Evolutionary conservation across 1,140 invertebrate genomes (phyloP).

Genomic region (Drosophila littoralis): DNA sequence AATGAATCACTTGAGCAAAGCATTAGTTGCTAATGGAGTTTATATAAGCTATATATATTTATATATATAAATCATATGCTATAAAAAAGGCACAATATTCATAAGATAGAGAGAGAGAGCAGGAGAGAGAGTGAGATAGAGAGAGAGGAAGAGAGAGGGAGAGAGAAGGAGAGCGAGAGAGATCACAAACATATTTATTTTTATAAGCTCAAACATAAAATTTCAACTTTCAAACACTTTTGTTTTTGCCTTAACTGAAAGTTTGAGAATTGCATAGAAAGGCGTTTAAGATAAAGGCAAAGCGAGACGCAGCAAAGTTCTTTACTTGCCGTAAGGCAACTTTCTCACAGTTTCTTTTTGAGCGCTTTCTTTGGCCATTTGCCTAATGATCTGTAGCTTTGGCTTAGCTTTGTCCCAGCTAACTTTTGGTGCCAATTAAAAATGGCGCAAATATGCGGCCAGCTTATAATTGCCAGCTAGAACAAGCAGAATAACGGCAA

Average conservation of each 20-base stretch:
- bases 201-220: too few species aligned
- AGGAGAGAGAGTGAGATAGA: neutral
- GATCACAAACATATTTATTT: too few species aligned
- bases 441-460: constrained; percentile 46
- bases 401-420: constrained; percentile 4
- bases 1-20: constrained; percentile 31
- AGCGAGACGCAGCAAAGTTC: too few species aligned
- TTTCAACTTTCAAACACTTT: too few species aligned
- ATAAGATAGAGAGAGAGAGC: too few species aligned
- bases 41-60: neutral
- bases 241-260: too few species aligned
- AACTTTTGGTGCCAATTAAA: constrained; percentile 68
- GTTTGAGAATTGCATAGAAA: neutral
- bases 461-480: constrained; percentile 70
- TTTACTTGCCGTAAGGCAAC: neutral
- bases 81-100: neutral
- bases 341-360: neutral
- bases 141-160: neutral
- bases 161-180: neutral
- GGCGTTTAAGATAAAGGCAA: neutral
- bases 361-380: constrained; percentile 52
- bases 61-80: neutral
- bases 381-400: constrained; percentile 65
- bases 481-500: constrained; percentile 11
- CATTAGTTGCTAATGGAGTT: neutral